Evolutionary conservation across 2,113 vertebrate genomes (phyloP).

Genomic region (cattle (Bos taurus)): DNA sequence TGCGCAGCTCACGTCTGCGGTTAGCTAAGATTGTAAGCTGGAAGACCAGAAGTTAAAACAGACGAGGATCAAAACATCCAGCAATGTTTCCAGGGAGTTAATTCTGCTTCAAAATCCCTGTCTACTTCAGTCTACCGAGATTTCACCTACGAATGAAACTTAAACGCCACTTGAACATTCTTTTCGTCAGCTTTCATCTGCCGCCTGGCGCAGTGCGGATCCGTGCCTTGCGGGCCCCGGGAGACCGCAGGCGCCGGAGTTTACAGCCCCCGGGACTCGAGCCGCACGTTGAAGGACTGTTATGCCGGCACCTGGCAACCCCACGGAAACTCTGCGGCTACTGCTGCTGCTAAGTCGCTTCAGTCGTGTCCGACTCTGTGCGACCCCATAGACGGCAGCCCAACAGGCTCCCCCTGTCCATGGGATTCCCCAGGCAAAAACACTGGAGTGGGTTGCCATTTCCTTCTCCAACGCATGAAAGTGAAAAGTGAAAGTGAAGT

Average conservation of each 20-base stretch:
- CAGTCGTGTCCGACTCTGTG: no score
- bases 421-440: no score
- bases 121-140: background rate
- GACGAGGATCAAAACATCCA: background rate
- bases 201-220: accelerated
- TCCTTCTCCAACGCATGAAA: no score
- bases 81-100: background rate
- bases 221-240: accelerated
- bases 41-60: background rate
- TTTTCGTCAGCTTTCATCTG: no score
- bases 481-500: no score
- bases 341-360: no score
- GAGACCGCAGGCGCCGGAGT: background rate
- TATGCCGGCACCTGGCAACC: accelerated
- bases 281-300: accelerated
- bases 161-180: background rate
- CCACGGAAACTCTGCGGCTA: accelerated
- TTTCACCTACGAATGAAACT: background rate
- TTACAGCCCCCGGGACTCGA: no score
- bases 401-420: no score
- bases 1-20: background rate
- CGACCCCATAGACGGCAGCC: no score
- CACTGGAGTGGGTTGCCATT: no score
- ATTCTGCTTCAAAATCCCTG: background rate
- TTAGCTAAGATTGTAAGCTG: accelerated